A percentile compares a stretch with the other conserved stretches of the same genome.
Conservation (phyloP, 2,797 vertebrate species). For the Octomys mimax region DNA sequence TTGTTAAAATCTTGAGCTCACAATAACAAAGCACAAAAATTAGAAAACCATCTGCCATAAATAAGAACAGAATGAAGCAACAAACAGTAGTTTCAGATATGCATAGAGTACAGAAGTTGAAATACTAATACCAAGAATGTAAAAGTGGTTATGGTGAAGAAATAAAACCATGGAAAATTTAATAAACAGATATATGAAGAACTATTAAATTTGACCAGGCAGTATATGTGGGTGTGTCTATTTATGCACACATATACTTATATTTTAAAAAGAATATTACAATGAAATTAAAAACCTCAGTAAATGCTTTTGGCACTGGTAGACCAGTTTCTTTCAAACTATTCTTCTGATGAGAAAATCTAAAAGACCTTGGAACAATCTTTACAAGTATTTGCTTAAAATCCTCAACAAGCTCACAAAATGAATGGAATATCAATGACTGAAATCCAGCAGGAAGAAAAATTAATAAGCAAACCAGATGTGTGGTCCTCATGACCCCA, state of each 20-base stretch:
- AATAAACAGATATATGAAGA: background rate
- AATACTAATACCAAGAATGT: background rate
- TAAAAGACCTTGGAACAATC: background rate
- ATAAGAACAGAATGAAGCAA: background rate
- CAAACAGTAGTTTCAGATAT: background rate
- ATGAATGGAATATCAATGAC: background rate
- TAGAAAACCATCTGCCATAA: background rate
- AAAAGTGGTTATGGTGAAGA: background rate
- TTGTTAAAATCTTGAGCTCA: background rate
- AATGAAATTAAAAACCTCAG: background rate
- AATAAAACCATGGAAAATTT: background rate
- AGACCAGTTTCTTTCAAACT: background rate
- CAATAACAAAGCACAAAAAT: conserved; percentile 1
- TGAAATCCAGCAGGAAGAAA: background rate
- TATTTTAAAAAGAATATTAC: background rate
- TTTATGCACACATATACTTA: background rate
- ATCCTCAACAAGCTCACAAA: background rate
- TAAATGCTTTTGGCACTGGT: background rate
- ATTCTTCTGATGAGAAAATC: background rate
- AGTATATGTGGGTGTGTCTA: background rate
- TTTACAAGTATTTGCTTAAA: background rate
- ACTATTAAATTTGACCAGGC: background rate
- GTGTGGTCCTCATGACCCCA: background rate
- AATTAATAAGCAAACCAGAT: background rate
- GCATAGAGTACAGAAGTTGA: background rate